Base-by-base conservation (phyloP, 2,113 vertebrate species). In the Marmota flaviventris region DNA sequence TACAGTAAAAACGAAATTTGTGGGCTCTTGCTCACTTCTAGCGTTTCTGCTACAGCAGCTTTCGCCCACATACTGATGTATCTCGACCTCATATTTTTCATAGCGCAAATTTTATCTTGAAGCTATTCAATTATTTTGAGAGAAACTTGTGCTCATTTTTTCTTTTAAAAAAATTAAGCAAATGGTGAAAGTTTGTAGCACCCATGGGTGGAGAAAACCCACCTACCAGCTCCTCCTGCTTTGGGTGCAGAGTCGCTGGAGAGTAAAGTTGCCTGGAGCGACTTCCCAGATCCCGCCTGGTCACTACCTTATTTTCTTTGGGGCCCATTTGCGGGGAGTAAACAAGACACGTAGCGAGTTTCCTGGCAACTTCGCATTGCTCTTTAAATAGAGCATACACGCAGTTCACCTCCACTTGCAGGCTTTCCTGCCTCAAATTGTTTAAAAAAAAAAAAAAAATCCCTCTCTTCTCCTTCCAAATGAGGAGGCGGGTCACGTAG, bases 1-100 rank as follows among this genome's bases (percentile, higher is more conserved):
- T 77, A 95, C 75, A 97, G 89, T 97, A 93, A 97, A 97, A 98
- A 97, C 97, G 97, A 98, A 98, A 98, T 96, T 77, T 98, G 96
- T 96, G 90, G 91, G 95, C 63, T 93, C 10, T 65, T 77, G 86
- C 72, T 97, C 85, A 86, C 72, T 85, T 87, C 75, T 95, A 45
- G 48, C 48, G 14, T 95, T 95, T 93, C 77, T 97, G 78, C 67
- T 89, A 85, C 61, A 73, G 69, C 95, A 89, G 70, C 42, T 56
- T 85, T 95, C 69, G 42, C 87, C 79, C 95, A 89, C 85, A 79
- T 82, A 39, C 82, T 45, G 37, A 53, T 87, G 79, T 96, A 61
- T 89, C 67, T 85, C 51, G 18, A 96, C 72, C 67, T 93, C 65
- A 0, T 56, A 89, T 76, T 89, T 97, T 92, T 91, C 73, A 94